Evolutionary conservation across 2,113 vertebrate genomes (phyloP), one percentile per base, ranked within the genome.

Genomic region (Rhea americana): DNA sequence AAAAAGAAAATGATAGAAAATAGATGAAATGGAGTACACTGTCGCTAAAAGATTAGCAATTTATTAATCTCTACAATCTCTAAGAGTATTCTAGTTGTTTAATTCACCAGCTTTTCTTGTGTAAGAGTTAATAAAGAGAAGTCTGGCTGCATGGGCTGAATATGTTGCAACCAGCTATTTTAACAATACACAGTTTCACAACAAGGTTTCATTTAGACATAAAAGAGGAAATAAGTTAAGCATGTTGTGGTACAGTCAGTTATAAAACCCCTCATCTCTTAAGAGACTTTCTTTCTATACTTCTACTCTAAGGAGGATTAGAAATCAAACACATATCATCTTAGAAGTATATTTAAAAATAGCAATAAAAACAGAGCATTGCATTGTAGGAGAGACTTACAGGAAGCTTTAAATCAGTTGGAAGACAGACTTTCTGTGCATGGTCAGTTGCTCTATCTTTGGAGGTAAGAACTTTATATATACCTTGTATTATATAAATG

Each of bases 171-270:
- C 80, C 32, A 82, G 74, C 48, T 95, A 88, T 96, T 97, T 96
- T 97, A 97, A 92, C 91, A 85, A 89, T 35, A 63, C 56, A 25
- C 43, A 66, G 97, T 98, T 98, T 96, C 96, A 96, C 87, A 96
- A 94, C n/a, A 37, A 94, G 73, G 97, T 97, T 98, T 98, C 96
- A 87, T 93, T 93, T 97, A 93, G 37, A 53, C 92, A 50, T 50
- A 95, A 98, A 97, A 97, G 97, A 97, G 98, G 98, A 98, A 96
- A 95, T 65, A 71, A 82, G 66, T 82, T 95, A 93, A 93, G 70
- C 7, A 7, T 86, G 93, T 67, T 93, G 95, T 76, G 37, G 67
- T 94, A 95, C 92, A 94, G 96, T 71, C 88, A 75, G 94, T 97
- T 97, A 95, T 91, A 94, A 95, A 95, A 86, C 16, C 91, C 83